Percentiles rank a stretch among this genome's conserved stretches.
phyloP scores from a whole-genome alignment of 2,113 vertebrate genomes.

The Phylloscopus trochiloides region DNA sequence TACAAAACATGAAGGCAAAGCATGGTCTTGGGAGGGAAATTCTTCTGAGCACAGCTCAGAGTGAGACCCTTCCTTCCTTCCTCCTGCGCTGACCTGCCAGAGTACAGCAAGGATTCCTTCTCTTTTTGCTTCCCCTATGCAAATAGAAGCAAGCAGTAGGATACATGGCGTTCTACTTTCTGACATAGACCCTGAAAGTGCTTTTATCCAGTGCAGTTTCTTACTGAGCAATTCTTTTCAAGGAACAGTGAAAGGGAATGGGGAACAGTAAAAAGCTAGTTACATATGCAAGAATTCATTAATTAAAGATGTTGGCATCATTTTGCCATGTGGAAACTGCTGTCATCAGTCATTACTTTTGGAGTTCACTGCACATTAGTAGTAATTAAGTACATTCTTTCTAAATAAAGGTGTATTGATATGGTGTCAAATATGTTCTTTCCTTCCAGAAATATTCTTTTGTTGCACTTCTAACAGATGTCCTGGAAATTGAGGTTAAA shows the following conservation, averaged over 20 bases:
- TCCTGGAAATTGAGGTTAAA: conserved; percentile 97
- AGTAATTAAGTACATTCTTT: neutral
- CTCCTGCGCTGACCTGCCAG: neutral
- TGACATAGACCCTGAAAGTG: neutral
- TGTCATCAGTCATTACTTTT: neutral
- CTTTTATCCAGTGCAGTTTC: neutral
- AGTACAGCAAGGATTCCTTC: neutral
- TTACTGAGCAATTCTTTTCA: neutral
- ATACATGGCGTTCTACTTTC: neutral
- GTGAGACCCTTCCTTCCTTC: neutral
- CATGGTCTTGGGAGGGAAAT: neutral
- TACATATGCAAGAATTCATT: neutral
- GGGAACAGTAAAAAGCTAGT: neutral
- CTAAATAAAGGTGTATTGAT: conserved; percentile 25
- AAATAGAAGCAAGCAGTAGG: neutral
- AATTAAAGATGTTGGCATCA: neutral
- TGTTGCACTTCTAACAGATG: conserved; percentile 96
- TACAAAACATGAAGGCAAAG: neutral
- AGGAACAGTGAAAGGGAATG: neutral
- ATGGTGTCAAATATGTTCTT: conserved; percentile 19
- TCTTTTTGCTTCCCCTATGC: neutral
- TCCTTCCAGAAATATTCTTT: conserved; percentile 94
- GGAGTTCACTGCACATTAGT: neutral
- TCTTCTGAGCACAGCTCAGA: neutral
- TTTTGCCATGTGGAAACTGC: neutral